Percentiles rank a stretch among this genome's conserved stretches.
These are phyloP conservation scores for Grapholita molesta DNA, from an alignment of 1,140 invertebrate species.

Conservation along the genomic window DNA sequence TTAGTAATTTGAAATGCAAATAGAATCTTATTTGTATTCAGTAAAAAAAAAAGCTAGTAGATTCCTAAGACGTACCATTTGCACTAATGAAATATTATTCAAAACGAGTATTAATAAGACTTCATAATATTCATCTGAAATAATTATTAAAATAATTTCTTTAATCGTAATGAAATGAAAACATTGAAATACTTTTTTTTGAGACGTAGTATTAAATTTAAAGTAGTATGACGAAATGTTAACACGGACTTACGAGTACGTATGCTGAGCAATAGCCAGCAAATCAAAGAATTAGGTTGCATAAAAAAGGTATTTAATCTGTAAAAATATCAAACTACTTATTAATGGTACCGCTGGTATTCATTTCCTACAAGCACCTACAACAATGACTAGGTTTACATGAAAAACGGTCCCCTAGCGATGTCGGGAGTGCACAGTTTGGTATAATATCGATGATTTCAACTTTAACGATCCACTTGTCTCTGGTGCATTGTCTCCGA, in stretches of 20 bases:
- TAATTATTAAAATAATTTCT: not conserved
- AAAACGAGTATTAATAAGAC: not conserved
- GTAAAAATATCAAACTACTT: too few species aligned
- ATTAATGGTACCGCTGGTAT: not conserved
- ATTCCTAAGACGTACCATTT: slow-evolving; percentile 5
- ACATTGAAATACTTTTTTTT: not conserved
- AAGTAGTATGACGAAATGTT: too few species aligned
- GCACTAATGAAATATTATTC: slow-evolving; percentile 13
- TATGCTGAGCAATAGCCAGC: not conserved
- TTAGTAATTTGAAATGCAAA: slow-evolving; percentile 15
- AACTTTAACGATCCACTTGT: slow-evolving; percentile 69
- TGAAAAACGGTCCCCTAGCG: slow-evolving; percentile 18
- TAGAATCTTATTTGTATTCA: slow-evolving; percentile 10
- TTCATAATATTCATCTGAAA: not conserved
- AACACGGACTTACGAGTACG: too few species aligned
- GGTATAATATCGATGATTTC: slow-evolving; percentile 64
- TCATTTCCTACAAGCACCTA: not conserved
- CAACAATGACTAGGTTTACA: not conserved
- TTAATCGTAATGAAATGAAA: not conserved
- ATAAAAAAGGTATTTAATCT: too few species aligned
- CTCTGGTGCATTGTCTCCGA: slow-evolving; percentile 51
- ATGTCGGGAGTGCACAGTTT: slow-evolving; percentile 35
- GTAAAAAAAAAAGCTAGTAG: slow-evolving; percentile 6
- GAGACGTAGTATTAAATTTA: too few species aligned
- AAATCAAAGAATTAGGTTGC: too few species aligned